Conservation (phyloP, 2,888 invertebrate genomes). For the Archips xylosteana region DNA sequence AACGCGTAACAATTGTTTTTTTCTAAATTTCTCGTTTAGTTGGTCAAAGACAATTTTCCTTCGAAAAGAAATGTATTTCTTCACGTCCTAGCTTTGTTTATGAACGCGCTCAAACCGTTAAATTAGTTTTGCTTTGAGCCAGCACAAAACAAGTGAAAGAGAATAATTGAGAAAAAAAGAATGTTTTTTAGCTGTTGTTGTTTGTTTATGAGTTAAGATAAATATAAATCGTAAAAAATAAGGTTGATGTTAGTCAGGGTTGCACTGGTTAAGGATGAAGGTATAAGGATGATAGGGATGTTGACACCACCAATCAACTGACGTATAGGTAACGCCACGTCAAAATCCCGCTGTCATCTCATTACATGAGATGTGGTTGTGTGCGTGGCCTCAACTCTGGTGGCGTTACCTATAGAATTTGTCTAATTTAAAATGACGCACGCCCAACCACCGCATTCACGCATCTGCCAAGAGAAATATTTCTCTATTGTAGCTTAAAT, state of each 20-base stretch:
- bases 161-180: constrained; percentile 2
- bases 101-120: constrained; percentile 6
- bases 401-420: no score
- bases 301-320: no score
- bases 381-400: no score
- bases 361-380: no score
- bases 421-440: no score
- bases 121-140: constrained; percentile 23
- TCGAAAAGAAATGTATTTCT: constrained; percentile 18
- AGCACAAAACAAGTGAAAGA: constrained; percentile 11
- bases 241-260: neutral
- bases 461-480: no score
- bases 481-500: no score
- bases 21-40: constrained; percentile 16
- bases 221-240: neutral
- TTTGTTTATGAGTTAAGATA: neutral
- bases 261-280: no score
- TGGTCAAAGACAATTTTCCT: constrained; percentile 25
- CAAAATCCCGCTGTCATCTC: no score
- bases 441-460: no score
- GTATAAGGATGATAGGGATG: no score
- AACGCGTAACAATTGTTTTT: neutral
- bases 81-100: constrained; percentile 8
- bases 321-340: no score
- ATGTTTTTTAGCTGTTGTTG: neutral